phyloP scores from a whole-genome alignment of 1,140 invertebrate species.

The Monomorium pharaonis region DNA sequence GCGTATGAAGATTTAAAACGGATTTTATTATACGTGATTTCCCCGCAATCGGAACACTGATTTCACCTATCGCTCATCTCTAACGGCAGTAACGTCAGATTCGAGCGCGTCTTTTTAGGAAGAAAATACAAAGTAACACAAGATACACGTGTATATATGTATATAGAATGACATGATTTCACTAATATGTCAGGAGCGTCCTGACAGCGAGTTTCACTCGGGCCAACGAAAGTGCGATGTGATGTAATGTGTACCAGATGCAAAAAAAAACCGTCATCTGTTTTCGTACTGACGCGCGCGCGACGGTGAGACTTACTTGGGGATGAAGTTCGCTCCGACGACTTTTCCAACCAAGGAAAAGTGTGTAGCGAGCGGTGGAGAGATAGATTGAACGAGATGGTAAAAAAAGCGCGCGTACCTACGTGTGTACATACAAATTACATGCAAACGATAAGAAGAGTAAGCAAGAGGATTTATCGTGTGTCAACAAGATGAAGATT shows the following conservation, averaged over 20 bases:
- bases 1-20: background rate
- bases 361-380: background rate
- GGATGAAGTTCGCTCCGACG: background rate
- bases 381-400: constrained; percentile 32
- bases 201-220: constrained; percentile 19
- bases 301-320: constrained; percentile 23
- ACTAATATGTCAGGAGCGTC: constrained; percentile 4
- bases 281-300: constrained; percentile 6
- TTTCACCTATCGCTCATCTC: constrained; percentile 8
- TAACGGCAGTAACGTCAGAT: constrained; percentile 18
- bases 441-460: background rate
- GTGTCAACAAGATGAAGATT: background rate
- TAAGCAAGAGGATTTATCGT: background rate
- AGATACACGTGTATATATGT: background rate
- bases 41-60: background rate
- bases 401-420: background rate
- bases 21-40: background rate
- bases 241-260: background rate
- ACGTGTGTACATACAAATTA: background rate
- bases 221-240: background rate
- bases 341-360: background rate
- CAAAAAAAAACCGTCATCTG: background rate
- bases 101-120: background rate
- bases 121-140: constrained; percentile 21
- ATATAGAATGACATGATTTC: background rate